phyloP scores from a whole-genome alignment of 2,888 invertebrate genomes.

The Cantharis rustica region DNA sequence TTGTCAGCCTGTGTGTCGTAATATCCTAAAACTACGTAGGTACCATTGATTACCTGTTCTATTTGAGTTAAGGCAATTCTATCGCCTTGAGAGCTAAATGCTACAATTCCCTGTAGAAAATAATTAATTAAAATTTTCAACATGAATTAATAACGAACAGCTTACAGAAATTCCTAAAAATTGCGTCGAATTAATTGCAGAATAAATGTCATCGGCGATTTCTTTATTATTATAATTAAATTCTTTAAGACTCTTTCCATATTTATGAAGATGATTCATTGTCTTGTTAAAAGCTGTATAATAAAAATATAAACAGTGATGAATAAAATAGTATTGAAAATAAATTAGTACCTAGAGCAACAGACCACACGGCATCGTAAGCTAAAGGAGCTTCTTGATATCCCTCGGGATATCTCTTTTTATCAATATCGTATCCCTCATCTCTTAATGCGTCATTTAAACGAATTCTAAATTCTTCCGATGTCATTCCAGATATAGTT shows the following conservation, averaged over 20 bases:
- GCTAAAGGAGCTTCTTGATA: constrained; percentile 98
- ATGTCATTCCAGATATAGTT: constrained; percentile 95
- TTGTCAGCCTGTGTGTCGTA: constrained; percentile 96
- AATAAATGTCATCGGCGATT: constrained; percentile 94
- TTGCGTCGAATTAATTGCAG: constrained; percentile 97
- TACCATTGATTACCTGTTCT: constrained; percentile 94
- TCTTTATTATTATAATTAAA: constrained; percentile 95
- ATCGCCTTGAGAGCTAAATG: constrained; percentile 98
- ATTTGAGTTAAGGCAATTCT: constrained; percentile 98
- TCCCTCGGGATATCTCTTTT: constrained; percentile 87
- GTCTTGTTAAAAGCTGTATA: constrained; percentile 93
- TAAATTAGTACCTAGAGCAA: constrained; percentile 77
- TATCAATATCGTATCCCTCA: constrained; percentile 84
- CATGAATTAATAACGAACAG: constrained; percentile 37
- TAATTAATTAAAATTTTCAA: neutral
- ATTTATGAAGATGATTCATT: constrained; percentile 81
- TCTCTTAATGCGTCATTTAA: constrained; percentile 81
- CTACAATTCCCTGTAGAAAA: constrained; percentile 84
- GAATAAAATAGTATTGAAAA: constrained; percentile 4
- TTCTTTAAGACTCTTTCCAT: constrained; percentile 85
- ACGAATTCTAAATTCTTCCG: constrained; percentile 85
- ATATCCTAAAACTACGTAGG: constrained; percentile 91
- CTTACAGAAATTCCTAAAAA: constrained; percentile 97
- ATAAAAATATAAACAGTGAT: neutral
- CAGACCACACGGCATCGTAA: constrained; percentile 99